These are phyloP conservation scores for Oenanthe melanoleuca DNA, from an alignment of 2,113 vertebrate species.

Conservation along the genomic window DNA sequence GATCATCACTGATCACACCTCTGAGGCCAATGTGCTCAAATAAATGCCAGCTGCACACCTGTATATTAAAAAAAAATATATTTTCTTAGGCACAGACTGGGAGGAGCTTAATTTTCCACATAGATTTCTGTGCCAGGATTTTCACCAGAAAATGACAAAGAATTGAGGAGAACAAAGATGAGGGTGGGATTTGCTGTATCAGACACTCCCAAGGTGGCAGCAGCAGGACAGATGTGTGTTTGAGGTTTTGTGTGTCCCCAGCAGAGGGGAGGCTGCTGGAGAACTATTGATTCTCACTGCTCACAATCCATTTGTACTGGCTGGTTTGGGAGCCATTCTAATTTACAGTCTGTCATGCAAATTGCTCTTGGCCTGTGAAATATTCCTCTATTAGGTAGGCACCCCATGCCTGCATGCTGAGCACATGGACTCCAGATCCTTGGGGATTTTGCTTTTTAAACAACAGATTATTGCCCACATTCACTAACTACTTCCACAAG, in stretches of 20 bases:
- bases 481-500: slow-evolving; percentile 22
- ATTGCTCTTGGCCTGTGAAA: slow-evolving; percentile 58
- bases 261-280: slow-evolving; percentile 4
- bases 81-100: neutral
- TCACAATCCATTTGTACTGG: slow-evolving; percentile 54
- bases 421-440: slow-evolving; percentile 13
- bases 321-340: slow-evolving; percentile 53
- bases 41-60: neutral
- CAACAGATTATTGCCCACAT: slow-evolving; percentile 7
- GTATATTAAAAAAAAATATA: neutral
- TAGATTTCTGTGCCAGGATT: neutral
- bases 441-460: slow-evolving; percentile 21
- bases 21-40: neutral
- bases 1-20: no score
- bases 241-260: neutral
- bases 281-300: slow-evolving; percentile 24
- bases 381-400: slow-evolving; percentile 49
- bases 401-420: neutral
- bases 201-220: neutral
- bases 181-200: neutral
- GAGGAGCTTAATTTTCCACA: neutral
- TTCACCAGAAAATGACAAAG: neutral
- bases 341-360: slow-evolving; percentile 62
- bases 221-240: neutral
- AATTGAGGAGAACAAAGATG: neutral